Evolutionary conservation across 2,113 vertebrate species (phyloP).

Genomic region (Nettapus auritus): DNA sequence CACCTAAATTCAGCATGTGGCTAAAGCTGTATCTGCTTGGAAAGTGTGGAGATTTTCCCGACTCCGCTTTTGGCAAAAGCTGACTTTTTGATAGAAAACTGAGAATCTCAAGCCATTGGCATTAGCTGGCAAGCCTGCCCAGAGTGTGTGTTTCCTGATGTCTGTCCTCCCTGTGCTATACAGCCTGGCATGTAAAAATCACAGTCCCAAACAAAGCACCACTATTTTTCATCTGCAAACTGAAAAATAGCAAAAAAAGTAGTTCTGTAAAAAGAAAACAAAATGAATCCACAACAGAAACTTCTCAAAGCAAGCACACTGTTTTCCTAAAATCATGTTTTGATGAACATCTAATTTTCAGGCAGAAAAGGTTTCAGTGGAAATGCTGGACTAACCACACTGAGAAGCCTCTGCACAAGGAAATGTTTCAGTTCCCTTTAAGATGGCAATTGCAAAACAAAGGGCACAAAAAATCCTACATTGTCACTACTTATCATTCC

Average conservation of each 20-base stretch:
- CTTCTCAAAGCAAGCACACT: not conserved
- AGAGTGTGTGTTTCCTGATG: not conserved
- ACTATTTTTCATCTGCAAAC: not conserved
- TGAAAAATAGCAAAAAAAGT: not conserved
- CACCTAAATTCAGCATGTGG: accelerated
- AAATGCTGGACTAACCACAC: not conserved
- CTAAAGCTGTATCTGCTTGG: accelerated
- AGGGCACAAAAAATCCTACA: constrained; percentile 4
- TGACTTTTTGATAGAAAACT: not conserved
- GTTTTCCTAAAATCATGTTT: not conserved
- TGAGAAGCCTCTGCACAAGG: not conserved
- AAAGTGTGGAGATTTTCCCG: not conserved
- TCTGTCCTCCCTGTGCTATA: accelerated
- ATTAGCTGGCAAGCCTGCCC: not conserved
- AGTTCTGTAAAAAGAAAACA: not conserved
- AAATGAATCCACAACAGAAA: not conserved
- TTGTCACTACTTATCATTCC: constrained; percentile 79
- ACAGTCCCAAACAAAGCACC: not conserved
- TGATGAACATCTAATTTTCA: not conserved
- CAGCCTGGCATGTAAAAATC: not conserved
- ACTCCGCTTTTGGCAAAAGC: accelerated
- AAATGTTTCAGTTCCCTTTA: not conserved
- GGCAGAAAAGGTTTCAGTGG: not conserved
- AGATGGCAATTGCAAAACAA: constrained; percentile 38
- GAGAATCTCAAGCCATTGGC: not conserved